Evolutionary conservation across 2,113 vertebrate species (phyloP), one percentile per base, ranked within the genome.

Genomic region (Alligator mississippiensis): DNA sequence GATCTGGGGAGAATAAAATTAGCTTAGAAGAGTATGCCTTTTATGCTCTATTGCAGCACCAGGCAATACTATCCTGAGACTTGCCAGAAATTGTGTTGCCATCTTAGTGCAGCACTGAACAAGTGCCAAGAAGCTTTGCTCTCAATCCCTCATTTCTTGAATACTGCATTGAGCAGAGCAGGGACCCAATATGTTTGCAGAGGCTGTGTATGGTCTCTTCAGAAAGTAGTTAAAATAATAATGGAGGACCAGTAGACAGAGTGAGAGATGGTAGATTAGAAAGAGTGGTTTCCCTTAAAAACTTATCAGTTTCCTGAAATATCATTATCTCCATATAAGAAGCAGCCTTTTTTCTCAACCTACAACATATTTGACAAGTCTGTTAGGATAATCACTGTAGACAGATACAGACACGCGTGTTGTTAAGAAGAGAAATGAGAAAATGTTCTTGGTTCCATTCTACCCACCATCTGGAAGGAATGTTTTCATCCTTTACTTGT

Each of bases 301-400:
- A 70, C 64, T 70, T 55, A 70, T 24, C 30, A 59, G 11, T 34
- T 34, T 16, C 64, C n/a, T 82, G 68, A 25, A 64, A 70, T 14
- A 70, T 68, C 55, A 28, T 76, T 66, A 82, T 28, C 21, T 38
- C 54, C 5, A 28, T 38, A 13, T 22, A 38, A 63, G 62, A 85
- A 90, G n/a, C 64, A 34, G 63, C 38, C 47, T 80, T 87, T 83
- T 76, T 81, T 79, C 83, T 47, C 59, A 24, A 84, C 3, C 58
- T 19, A 4, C 86, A 72, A 55, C 86, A 88, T 88, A 91, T 90
- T 64, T 77, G 80, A 55, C 61, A 80, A 30, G 11, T 92, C 95
- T 92, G 21, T 90, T 77, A 68, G 77, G 58, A 38, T 5, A 74
- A 85, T 68, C 61, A 77, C 61, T 70, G 63, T 1, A 92, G 47